Evolutionary conservation across 2,113 vertebrate species (phyloP).

Genomic region (Amblyornis subalaris): DNA sequence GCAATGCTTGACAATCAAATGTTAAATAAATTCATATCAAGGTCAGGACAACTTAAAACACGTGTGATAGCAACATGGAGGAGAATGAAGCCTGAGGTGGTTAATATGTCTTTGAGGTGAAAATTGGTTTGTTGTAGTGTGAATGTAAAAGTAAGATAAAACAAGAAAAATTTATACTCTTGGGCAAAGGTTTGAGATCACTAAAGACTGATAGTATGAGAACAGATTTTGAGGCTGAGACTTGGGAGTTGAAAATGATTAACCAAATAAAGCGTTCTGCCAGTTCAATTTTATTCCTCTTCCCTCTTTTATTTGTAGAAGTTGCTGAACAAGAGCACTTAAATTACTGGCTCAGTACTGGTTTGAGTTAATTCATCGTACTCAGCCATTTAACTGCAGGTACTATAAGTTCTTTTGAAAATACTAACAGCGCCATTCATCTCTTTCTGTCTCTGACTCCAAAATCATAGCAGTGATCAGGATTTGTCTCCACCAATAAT

Average conservation of each 20-base stretch:
- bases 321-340: not conserved
- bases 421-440: not conserved
- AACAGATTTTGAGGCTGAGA: not conserved
- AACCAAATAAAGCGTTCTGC: not conserved
- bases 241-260: not conserved
- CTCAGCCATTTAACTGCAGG: not conserved
- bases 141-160: not conserved
- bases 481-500: not conserved
- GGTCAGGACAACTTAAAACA: not conserved
- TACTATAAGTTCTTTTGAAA: not conserved
- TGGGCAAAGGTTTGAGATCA: not conserved
- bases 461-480: not conserved
- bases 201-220: not conserved
- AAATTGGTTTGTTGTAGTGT: not conserved
- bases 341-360: not conserved
- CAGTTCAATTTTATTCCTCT: not conserved
- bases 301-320: not conserved
- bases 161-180: not conserved
- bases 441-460: not conserved
- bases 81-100: not conserved
- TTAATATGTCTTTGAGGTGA: slow-evolving; percentile 3
- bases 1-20: not conserved
- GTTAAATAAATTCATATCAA: not conserved
- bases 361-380: not conserved
- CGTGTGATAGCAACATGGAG: not conserved